Evolutionary conservation across 2,113 vertebrate species (phyloP).

Genomic region (Erythrocercus mccallii): DNA sequence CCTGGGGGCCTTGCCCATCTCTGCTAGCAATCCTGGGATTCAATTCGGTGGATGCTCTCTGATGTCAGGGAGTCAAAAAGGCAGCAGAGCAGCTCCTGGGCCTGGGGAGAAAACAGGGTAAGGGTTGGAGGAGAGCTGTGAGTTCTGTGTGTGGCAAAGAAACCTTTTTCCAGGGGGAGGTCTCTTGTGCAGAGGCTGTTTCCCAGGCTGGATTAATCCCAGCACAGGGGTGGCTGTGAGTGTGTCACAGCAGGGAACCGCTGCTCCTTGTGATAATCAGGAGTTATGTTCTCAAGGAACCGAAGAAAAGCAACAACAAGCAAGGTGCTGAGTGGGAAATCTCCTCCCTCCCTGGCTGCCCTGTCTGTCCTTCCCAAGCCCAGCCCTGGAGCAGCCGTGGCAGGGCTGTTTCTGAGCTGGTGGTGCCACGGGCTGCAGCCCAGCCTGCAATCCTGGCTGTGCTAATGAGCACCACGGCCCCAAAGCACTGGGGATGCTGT

Average conservation of each 20-base stretch:
- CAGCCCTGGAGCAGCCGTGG: background rate
- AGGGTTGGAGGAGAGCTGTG: background rate
- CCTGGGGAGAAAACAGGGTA: slow-evolving; percentile 47
- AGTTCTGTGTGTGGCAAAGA: background rate
- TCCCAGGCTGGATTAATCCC: background rate
- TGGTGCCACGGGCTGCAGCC: background rate
- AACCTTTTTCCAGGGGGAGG: background rate
- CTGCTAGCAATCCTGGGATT: background rate
- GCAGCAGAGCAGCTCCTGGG: slow-evolving; percentile 63
- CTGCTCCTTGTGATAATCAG: background rate
- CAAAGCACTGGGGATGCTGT: background rate
- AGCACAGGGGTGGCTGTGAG: background rate
- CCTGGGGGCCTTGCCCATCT: background rate
- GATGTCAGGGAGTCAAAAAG: slow-evolving; percentile 68
- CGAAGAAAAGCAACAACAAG: background rate
- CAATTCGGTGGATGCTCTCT: slow-evolving; percentile 44
- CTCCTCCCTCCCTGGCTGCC: background rate
- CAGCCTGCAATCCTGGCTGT: background rate
- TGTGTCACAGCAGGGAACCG: background rate
- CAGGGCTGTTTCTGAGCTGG: accelerated
- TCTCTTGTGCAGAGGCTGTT: background rate
- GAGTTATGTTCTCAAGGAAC: background rate
- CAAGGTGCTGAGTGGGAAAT: background rate
- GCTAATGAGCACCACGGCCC: background rate
- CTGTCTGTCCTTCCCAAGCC: background rate